Evolutionary conservation across 2,113 vertebrate species (phyloP).

Genomic region (Uria lomvia): DNA sequence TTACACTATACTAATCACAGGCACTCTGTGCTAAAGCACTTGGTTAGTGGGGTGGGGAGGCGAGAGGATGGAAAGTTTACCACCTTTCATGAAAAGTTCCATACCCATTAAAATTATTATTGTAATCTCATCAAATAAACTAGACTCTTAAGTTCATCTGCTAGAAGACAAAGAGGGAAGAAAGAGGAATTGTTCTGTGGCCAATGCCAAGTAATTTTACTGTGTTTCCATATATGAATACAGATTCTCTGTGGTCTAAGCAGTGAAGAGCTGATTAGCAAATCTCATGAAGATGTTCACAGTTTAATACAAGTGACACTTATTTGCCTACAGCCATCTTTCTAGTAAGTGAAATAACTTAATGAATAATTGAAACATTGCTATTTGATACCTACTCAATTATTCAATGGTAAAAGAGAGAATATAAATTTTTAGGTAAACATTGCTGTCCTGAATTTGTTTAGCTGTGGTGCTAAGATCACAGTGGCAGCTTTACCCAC

Average conservation of each 20-base stretch:
- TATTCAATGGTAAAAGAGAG: slow-evolving; percentile 65
- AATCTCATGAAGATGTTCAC: slow-evolving; percentile 19
- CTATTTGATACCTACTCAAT: slow-evolving; percentile 71
- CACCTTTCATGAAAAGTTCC: neutral
- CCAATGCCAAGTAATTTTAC: neutral
- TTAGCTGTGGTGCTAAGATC: slow-evolving; percentile 31
- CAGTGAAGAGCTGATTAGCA: neutral
- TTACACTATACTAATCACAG: neutral
- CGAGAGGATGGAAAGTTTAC: neutral
- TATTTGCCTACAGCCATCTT: slow-evolving; percentile 68
- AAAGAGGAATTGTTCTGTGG: neutral
- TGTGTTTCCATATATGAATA: neutral
- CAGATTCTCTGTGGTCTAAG: neutral
- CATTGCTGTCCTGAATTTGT: slow-evolving; percentile 47
- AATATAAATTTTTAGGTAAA: slow-evolving; percentile 67
- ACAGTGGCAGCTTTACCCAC: neutral
- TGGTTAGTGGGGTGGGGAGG: neutral
- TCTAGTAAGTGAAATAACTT: slow-evolving; percentile 63
- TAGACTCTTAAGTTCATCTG: neutral
- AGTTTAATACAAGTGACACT: slow-evolving; percentile 60
- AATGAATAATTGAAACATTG: slow-evolving; percentile 72
- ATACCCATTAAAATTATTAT: neutral
- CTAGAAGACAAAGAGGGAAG: neutral
- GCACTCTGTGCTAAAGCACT: neutral
- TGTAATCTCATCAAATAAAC: neutral